Conservation (phyloP, 2,113 vertebrate species). For the Malaclemys terrapin region DNA sequence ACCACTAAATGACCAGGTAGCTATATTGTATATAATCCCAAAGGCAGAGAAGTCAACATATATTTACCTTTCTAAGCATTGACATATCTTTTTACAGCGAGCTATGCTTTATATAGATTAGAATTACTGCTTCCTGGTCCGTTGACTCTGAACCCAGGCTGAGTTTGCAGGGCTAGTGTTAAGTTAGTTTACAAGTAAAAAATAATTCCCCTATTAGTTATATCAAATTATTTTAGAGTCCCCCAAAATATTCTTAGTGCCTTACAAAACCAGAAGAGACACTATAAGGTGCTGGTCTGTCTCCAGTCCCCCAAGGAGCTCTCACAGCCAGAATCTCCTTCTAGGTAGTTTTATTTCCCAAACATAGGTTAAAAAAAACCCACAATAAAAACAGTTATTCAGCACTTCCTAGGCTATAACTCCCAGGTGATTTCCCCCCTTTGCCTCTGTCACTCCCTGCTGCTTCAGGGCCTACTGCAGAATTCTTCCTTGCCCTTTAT, state of each 20-base stretch:
- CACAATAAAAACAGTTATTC: background rate
- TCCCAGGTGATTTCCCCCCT: too few relatives aligned
- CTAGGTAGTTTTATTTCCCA: background rate
- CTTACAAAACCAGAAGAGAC: background rate
- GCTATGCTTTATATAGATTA: fast-evolving
- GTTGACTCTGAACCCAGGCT: background rate
- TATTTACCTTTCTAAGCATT: background rate
- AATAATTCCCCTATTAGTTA: background rate
- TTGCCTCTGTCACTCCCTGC: background rate
- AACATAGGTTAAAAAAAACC: background rate
- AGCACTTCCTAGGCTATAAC: background rate
- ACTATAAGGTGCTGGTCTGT: background rate
- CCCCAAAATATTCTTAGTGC: background rate
- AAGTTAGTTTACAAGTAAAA: too few relatives aligned
- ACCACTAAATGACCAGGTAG: constrained; percentile 90
- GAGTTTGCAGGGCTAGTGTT: background rate
- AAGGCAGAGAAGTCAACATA: fast-evolving
- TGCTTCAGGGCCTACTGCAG: background rate
- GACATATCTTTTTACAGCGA: background rate
- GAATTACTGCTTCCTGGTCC: background rate
- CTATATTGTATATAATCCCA: background rate
- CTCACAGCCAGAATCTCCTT: background rate
- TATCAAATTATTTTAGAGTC: background rate
- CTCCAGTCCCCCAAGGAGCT: background rate
- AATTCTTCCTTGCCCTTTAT: background rate